These are phyloP conservation scores for Ichneumoninae sp. DNA, from an alignment of 2,888 invertebrate species.

Conservation along the genomic window DNA sequence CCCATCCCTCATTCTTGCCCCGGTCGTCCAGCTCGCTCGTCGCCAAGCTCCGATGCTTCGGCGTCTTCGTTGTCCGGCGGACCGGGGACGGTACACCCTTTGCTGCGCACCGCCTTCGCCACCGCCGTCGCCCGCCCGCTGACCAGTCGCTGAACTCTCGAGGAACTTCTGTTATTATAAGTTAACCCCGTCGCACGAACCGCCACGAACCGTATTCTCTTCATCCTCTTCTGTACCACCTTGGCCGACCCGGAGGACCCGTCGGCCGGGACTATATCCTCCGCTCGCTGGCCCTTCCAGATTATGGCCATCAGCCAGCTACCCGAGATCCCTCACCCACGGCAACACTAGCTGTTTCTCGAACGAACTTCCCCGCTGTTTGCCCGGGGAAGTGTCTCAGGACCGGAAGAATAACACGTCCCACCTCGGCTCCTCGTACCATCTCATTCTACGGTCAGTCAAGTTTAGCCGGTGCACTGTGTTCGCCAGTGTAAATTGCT, in stretches of 20 bases:
- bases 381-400: constrained; percentile 81
- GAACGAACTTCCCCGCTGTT: constrained; percentile 80
- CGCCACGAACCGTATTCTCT: constrained; percentile 58
- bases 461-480: constrained; percentile 4
- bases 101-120: constrained; percentile 38
- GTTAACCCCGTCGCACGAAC: constrained; percentile 78
- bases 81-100: background rate
- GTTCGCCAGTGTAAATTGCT: constrained; percentile 3
- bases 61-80: background rate
- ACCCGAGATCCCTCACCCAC: constrained; percentile 67
- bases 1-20: constrained; percentile 83
- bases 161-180: constrained; percentile 84
- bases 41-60: constrained; percentile 44
- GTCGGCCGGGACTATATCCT: background rate
- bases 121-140: constrained; percentile 70
- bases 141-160: constrained; percentile 82
- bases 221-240: constrained; percentile 41
- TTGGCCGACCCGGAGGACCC: constrained; percentile 55
- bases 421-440: constrained; percentile 43
- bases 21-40: constrained; percentile 71
- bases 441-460: constrained; percentile 31
- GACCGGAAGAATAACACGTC: constrained; percentile 82
- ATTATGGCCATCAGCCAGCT: constrained; percentile 84
- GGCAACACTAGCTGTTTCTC: constrained; percentile 72
- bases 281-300: constrained; percentile 73